Evolutionary conservation across 2,113 vertebrate genomes (phyloP).

Genomic region (Caracal caracal): DNA sequence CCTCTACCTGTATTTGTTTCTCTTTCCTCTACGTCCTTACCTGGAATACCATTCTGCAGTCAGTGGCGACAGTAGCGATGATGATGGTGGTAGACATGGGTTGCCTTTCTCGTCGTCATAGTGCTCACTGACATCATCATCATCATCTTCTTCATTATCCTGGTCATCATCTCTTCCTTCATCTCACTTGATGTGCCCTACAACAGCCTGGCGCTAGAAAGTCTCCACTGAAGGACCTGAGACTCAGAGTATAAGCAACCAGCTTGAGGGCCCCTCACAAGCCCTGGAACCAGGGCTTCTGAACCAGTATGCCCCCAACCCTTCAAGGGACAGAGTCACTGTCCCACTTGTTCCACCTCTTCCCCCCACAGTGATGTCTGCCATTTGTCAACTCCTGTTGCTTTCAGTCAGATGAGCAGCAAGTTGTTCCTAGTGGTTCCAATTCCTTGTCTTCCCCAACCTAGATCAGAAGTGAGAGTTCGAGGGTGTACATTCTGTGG

Average conservation of each 20-base stretch:
- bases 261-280: background rate
- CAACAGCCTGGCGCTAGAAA: background rate
- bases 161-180: background rate
- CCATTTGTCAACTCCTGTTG: background rate
- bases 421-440: background rate
- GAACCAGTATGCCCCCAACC: background rate
- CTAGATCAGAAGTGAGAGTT: background rate
- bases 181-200: background rate
- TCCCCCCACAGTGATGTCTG: background rate
- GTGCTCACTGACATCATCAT: background rate
- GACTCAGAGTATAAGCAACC: background rate
- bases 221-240: background rate
- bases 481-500: background rate
- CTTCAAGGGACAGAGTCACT: background rate
- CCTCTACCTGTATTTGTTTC: rapidly evolving
- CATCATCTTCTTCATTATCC: background rate
- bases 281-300: background rate
- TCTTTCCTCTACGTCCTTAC: background rate
- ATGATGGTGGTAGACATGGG: background rate
- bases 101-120: background rate
- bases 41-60: background rate
- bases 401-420: background rate
- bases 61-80: rapidly evolving
- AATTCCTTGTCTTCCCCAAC: background rate
- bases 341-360: background rate